Evolutionary conservation across 2,888 invertebrate genomes (phyloP), one percentile per base, ranked within the genome.

Genomic region (Drosophila formosana): DNA sequence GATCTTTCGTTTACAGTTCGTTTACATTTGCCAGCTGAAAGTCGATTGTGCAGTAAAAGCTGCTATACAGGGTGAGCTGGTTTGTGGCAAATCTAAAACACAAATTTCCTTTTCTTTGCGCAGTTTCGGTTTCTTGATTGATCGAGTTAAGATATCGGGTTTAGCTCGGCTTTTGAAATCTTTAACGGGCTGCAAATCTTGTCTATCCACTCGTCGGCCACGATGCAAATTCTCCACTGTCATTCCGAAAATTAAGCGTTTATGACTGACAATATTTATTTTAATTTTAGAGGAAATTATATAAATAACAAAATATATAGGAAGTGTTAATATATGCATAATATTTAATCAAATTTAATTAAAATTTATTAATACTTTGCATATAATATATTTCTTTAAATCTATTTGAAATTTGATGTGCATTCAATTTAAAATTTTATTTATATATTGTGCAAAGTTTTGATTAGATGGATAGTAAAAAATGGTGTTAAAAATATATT

Each of bases 51-150:
- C 46, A 56, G 56, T 45, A 62, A 62, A 62, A 55, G 62, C 55
- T 55, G 56, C 46, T 62, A 37, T 62, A 62, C 62, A 55, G 62
- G 62, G 62, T 62, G 46, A 62, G 45, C 62, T 55, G 55, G 62
- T 62, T 62, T 46, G 46, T 37, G 7, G 57, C 26, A 47, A 37
- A 47, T 37, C 46, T 25, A 2, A 34, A 13, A 43, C n/a, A 25
- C 6, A 7, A 18, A 41, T 41, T 41, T 43, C 9, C 7, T 23
- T n/a, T 32, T 45, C n/a, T 45, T 30, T 32, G 32, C 32, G 23
- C n/a, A 1, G 37, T 43, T 30, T 23, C 8, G 9, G 43, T 57
- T 45, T 55, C 25, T 45, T 34, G 43, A 43, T 32, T 43, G 55
- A 32, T 55, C 32, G 43, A 25, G 23, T 25, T 8, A 4, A 32